Evolutionary conservation across 2,113 vertebrate species (phyloP).

Genomic region (Salvelinus sp.): DNA sequence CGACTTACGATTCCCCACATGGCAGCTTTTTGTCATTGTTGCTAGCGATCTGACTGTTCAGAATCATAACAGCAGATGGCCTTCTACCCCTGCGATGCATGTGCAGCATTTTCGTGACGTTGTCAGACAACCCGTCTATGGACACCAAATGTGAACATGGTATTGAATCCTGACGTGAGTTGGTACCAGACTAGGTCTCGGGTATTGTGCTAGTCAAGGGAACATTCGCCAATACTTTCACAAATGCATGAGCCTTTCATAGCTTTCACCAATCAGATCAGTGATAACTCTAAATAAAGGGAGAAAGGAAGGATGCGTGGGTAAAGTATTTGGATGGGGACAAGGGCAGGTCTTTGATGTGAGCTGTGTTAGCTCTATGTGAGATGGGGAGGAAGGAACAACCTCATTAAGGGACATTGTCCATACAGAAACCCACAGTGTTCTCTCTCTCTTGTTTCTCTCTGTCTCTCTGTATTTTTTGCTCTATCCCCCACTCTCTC

Average conservation of each 20-base stretch:
- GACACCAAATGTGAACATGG: too few species aligned
- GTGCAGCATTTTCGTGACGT: not conserved
- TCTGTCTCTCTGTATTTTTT: too few species aligned
- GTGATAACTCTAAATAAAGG: not conserved
- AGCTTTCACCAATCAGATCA: not conserved
- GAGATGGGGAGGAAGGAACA: not conserved
- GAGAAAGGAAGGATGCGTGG: not conserved
- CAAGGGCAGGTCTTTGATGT: not conserved
- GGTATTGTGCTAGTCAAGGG: not conserved
- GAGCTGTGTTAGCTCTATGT: slow-evolving; percentile 8
- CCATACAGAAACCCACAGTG: too few species aligned
- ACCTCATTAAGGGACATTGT: slow-evolving; percentile 6
- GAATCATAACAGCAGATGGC: too few species aligned
- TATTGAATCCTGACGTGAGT: not conserved
- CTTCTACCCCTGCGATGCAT: too few species aligned
- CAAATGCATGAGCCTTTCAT: not conserved
- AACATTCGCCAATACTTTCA: not conserved
- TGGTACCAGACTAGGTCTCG: not conserved
- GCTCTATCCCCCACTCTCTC: not conserved
- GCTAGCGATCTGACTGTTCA: too few species aligned
- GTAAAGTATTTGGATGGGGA: not conserved
- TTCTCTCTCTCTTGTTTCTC: not conserved
- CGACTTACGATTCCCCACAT: too few species aligned
- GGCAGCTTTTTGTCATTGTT: too few species aligned
- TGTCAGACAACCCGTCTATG: too few species aligned